Evolutionary conservation across 1,140 invertebrate species (phyloP).

Genomic region (Rhopalosiphum maidis): DNA sequence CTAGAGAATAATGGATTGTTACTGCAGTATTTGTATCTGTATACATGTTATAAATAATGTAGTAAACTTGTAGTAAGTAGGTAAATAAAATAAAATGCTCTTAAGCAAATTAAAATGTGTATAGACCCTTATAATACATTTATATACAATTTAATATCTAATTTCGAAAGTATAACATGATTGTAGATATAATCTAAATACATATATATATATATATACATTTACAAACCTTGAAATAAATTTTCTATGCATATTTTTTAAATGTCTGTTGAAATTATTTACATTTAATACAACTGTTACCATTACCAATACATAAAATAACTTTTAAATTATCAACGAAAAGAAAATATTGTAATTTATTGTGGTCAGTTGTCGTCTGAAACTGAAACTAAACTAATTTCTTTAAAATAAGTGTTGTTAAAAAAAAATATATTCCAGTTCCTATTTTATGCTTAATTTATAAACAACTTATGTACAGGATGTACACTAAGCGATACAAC

Average conservation of each 20-base stretch:
- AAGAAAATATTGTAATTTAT: not conserved
- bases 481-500: not conserved
- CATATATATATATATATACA: not conserved
- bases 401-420: conserved; percentile 5
- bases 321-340: not conserved
- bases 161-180: not conserved
- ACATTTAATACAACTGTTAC: not conserved
- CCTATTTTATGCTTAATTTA: not conserved
- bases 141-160: not conserved
- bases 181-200: not conserved
- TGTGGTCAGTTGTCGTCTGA: not conserved
- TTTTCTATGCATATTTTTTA: conserved; percentile 5
- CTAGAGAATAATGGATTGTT: conserved; percentile 13
- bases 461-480: conserved; percentile 14
- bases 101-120: conserved; percentile 22
- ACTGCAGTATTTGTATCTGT: not conserved
- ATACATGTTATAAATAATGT: not conserved
- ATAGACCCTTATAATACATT: not conserved
- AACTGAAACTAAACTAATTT: conserved; percentile 13
- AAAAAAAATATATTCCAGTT: not conserved
- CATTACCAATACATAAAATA: conserved; percentile 1
- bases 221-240: conserved; percentile 13
- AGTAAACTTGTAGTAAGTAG: not conserved
- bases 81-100: not conserved
- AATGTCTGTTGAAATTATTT: not conserved